Percentiles rank a stretch among this genome's conserved stretches.
Evolutionary conservation across 2,113 vertebrate genomes (phyloP).

Genomic region (Maccullochella peelii): DNA sequence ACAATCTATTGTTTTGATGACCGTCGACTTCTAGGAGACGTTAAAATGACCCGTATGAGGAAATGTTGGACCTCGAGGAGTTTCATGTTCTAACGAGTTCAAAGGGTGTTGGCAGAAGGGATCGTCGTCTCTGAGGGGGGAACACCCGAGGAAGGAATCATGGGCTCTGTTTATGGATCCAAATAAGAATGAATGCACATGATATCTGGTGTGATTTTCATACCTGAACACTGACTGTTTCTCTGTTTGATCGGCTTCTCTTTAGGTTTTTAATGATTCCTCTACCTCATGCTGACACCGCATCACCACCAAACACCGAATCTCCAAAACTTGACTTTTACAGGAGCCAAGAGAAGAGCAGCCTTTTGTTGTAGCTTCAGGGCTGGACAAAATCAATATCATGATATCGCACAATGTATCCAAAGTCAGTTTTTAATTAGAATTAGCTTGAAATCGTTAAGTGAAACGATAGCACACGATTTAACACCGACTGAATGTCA

Average conservation of each 20-base stretch:
- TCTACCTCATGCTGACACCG: slow-evolving; percentile 60
- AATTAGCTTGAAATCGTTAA: neutral
- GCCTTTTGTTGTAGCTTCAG: neutral
- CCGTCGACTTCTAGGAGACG: neutral
- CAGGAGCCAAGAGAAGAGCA: neutral
- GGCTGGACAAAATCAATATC: neutral
- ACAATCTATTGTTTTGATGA: no score
- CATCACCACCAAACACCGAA: neutral
- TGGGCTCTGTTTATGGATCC: neutral
- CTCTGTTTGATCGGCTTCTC: slow-evolving; percentile 24
- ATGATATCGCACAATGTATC: neutral
- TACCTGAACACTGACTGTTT: slow-evolving; percentile 45
- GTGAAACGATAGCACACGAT: neutral
- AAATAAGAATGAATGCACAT: neutral
- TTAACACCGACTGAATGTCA: no score
- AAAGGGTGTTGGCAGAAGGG: neutral
- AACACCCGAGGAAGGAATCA: neutral
- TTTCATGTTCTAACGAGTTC: neutral
- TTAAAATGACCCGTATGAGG: neutral
- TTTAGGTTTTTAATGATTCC: slow-evolving; percentile 20
- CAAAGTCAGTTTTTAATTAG: neutral
- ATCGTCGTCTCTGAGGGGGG: no score
- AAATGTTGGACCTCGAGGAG: neutral
- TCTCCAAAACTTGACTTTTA: neutral
- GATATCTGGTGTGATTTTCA: neutral